Base-by-base conservation (phyloP, 2,888 invertebrate species). In the Nomada hirtipes region DNA sequence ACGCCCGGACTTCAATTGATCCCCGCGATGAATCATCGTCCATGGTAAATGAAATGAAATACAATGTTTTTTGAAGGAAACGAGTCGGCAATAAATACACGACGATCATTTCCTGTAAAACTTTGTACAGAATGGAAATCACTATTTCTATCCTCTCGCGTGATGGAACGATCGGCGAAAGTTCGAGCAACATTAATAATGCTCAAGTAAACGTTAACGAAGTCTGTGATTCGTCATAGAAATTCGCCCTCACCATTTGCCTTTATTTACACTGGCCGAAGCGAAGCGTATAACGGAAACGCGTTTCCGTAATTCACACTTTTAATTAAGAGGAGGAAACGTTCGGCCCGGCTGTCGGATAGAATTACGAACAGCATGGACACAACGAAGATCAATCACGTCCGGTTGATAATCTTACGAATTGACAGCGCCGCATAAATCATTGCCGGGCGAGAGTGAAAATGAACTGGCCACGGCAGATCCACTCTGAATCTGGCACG, bases 401-500 rank as follows among this genome's bases (percentile, higher is more conserved):
- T 53, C 55, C 76, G 64, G 78, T 86, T 85, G 83, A 85, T 86
- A 85, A 85, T 83, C 83, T 81, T 74, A 76, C 73, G 81, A 85
- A 85, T 85, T 76, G 83, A 83, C 81, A 76, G 75, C 47, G 26
- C 73, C 73, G 72, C 82, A 79, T 86, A 86, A 86, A 86, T 86
- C 86, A 85, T 76, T 64, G 60, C 74, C 69, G 44, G 59, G 73
- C 75, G 61, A 61, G 63, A 55, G 76, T 68, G 78, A 86, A 83
- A 86, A 83, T 85, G 68, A 85, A 76, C 83, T 78, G 59, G 71
- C 53, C 61, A 53, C 42, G 64, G 65, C 57, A 29, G 53, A 73
- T 76, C 72, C 61, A 50, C 55, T 52, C 55, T 55, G 61, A 23
- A 55, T 29, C 59, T 18, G 55, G 53, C 60, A 26, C 26, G 29